Evolutionary conservation across 2,113 vertebrate species (phyloP).

Genomic region (Platycercus adscitus): DNA sequence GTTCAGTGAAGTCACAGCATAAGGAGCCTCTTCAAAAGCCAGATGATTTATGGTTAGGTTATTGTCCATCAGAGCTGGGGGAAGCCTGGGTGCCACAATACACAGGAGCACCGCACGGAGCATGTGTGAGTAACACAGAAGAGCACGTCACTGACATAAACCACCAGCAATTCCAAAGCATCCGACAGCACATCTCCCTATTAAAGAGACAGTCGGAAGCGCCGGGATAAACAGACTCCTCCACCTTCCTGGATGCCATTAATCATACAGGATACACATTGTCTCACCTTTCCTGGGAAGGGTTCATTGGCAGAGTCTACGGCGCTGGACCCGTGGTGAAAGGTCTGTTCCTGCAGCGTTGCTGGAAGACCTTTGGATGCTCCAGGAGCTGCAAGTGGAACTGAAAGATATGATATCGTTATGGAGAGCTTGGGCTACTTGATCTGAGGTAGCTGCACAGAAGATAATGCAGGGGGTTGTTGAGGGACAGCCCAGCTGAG

Average conservation of each 20-base stretch:
- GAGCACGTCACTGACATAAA: not conserved
- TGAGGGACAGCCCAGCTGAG: not conserved
- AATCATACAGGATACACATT: constrained; percentile 45
- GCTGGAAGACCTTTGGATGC: constrained; percentile 26
- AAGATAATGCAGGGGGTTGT: rapidly evolving
- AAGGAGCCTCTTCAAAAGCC: not conserved
- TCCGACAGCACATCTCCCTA: not conserved
- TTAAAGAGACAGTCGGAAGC: constrained; percentile 14
- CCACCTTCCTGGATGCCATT: constrained; percentile 37
- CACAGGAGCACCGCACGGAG: not conserved
- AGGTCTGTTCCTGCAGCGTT: constrained; percentile 61
- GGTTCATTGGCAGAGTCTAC: constrained; percentile 64
- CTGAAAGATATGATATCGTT: constrained; percentile 4
- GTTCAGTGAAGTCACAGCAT: not conserved
- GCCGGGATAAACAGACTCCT: constrained; percentile 21
- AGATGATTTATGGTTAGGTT: constrained; percentile 8
- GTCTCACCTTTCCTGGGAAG: constrained; percentile 72
- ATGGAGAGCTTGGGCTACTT: rapidly evolving
- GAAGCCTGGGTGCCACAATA: constrained; percentile 16
- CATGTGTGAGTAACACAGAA: not conserved
- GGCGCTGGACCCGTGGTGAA: constrained; percentile 45
- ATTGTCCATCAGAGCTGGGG: constrained; percentile 15
- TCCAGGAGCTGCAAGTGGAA: constrained; percentile 52
- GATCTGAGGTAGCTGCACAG: not conserved
- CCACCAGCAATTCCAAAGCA: not conserved